These are phyloP conservation scores for Colaptes auratus DNA, from an alignment of 2,113 vertebrate species.

Conservation along the genomic window DNA sequence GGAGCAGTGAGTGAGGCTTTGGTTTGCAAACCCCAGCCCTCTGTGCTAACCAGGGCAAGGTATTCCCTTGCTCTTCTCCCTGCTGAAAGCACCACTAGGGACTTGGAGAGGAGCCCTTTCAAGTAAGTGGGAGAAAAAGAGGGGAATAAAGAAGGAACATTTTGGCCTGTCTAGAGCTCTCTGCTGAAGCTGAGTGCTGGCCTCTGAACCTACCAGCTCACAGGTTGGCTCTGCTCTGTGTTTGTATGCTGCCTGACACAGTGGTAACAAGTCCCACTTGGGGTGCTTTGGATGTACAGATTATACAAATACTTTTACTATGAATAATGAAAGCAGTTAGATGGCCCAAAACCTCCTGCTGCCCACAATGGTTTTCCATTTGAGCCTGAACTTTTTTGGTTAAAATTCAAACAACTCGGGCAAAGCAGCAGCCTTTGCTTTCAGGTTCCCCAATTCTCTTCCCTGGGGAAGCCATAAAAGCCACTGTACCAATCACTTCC, in stretches of 20 bases:
- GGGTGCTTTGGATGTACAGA: not conserved
- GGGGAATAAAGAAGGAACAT: not conserved
- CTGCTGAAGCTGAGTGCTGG: constrained; percentile 5
- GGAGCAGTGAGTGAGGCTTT: not conserved
- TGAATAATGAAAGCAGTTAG: not conserved
- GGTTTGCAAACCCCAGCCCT: not conserved
- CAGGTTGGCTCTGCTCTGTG: not conserved
- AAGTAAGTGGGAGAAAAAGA: not conserved
- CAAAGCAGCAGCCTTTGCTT: not conserved
- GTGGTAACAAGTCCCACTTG: constrained; percentile 19
- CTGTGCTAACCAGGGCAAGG: not conserved
- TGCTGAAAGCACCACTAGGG: constrained; percentile 45
- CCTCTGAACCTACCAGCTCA: constrained; percentile 15
- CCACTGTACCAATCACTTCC: not conserved
- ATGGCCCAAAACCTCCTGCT: not conserved
- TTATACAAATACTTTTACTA: constrained; percentile 23
- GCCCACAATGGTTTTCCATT: not conserved
- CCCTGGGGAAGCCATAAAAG: not conserved
- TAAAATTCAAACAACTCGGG: not conserved
- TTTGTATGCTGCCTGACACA: constrained; percentile 24
- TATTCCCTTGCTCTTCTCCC: constrained; percentile 39
- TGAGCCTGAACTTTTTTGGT: not conserved
- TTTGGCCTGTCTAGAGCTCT: constrained; percentile 36
- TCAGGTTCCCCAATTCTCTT: not conserved
- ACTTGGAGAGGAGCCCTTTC: constrained; percentile 40